phyloP scores from a whole-genome alignment of 2,888 invertebrate genomes.

The Syrphus vitripennis region DNA sequence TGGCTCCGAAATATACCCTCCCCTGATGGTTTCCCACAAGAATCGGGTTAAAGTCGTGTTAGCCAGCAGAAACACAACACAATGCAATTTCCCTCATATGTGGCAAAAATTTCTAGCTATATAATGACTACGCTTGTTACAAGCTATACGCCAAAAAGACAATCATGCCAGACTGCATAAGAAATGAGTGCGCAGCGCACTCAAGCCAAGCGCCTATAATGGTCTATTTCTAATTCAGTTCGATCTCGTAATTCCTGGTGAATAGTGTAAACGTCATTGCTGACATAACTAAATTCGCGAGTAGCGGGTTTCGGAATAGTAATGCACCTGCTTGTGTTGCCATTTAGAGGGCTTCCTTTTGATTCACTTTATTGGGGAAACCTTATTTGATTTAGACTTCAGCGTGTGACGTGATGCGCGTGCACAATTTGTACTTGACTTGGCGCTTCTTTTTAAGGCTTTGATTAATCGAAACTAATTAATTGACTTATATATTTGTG shows the following conservation, averaged over 20 bases:
- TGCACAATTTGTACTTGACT: conserved; percentile 31
- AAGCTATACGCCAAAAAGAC: neutral
- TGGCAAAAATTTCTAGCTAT: conserved; percentile 26
- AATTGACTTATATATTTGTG: conserved; percentile 27
- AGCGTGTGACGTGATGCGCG: conserved; percentile 4
- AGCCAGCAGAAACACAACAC: neutral
- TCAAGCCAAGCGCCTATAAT: conserved; percentile 47
- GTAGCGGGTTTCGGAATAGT: neutral
- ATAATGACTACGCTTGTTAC: neutral
- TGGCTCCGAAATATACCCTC: neutral
- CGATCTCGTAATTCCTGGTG: conserved; percentile 47
- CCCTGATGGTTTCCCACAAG: conserved; percentile 1
- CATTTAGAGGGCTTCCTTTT: neutral
- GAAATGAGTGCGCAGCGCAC: conserved; percentile 45
- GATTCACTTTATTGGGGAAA: neutral
- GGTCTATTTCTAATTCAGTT: conserved; percentile 52
- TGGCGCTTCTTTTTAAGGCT: conserved; percentile 26
- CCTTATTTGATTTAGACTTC: neutral
- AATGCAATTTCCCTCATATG: conserved; percentile 6
- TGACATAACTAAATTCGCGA: conserved; percentile 63
- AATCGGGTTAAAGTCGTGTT: neutral
- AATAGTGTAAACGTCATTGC: conserved; percentile 4
- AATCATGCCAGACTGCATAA: conserved; percentile 20
- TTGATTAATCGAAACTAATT: conserved; percentile 58
- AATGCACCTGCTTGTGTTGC: conserved; percentile 45